Conservation (phyloP, 2,797 vertebrate species). For the Salarias fasciatus region DNA sequence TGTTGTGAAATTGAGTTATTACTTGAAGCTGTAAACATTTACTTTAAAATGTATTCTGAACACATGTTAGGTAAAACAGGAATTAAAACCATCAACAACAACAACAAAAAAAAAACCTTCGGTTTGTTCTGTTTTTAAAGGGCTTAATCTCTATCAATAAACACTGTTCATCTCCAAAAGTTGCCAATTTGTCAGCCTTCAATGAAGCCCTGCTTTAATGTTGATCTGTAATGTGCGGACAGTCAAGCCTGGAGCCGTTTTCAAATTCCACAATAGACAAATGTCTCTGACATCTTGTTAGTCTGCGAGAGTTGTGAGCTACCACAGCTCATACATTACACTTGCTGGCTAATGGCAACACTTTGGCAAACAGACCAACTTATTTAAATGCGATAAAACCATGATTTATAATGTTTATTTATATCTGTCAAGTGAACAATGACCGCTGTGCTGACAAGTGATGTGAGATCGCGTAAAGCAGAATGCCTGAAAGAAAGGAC, state of each 20-base stretch:
- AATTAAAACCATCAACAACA: too few species aligned
- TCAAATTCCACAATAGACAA: constrained; percentile 53
- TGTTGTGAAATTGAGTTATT: neutral
- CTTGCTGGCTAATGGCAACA: constrained; percentile 28
- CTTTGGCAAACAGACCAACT: constrained; percentile 30
- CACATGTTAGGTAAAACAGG: too few species aligned
- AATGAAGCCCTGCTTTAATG: constrained; percentile 13
- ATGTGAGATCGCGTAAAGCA: too few species aligned
- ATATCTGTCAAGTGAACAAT: too few species aligned
- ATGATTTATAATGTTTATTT: neutral
- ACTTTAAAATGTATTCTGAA: neutral
- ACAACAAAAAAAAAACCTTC: too few species aligned
- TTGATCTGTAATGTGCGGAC: constrained; percentile 23
- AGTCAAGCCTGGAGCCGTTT: constrained; percentile 8
- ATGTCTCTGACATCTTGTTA: constrained; percentile 40
- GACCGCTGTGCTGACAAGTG: too few species aligned
- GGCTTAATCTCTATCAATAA: too few species aligned
- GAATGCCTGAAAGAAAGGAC: too few species aligned
- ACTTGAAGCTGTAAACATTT: neutral
- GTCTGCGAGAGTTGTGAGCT: constrained; percentile 32
- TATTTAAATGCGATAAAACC: too few species aligned
- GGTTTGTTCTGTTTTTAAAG: too few species aligned
- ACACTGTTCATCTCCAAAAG: too few species aligned
- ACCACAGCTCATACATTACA: constrained; percentile 25
- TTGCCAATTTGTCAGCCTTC: neutral